Evolutionary conservation across 1,140 invertebrate species (phyloP).

Genomic region (Aethina tumida): DNA sequence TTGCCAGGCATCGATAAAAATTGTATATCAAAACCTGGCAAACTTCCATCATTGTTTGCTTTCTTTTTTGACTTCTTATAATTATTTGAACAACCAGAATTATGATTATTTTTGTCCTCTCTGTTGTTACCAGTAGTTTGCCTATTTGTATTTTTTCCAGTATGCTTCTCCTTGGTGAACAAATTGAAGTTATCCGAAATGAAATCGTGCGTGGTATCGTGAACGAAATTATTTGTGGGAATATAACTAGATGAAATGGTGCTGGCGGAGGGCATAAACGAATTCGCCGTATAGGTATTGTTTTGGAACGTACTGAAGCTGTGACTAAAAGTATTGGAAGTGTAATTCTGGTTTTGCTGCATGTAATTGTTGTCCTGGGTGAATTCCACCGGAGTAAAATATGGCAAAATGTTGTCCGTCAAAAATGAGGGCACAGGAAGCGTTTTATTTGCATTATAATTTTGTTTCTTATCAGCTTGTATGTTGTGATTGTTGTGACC

Average conservation of each 20-base stretch:
- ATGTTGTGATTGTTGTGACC: conserved; percentile 28
- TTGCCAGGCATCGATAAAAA: conserved; percentile 31
- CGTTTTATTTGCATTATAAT: conserved; percentile 16
- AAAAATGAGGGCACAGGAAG: conserved; percentile 22
- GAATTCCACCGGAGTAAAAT: conserved; percentile 28
- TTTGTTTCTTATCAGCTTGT: conserved; percentile 16
- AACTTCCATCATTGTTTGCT: conserved; percentile 15
- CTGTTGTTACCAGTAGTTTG: conserved; percentile 5
- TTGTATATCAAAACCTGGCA: conserved; percentile 31
- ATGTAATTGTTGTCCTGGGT: conserved; percentile 25
- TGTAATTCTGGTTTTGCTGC: conserved; percentile 26
- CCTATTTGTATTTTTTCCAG: conserved; percentile 11
- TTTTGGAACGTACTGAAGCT: conserved; percentile 26
- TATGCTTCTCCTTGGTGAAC: conserved; percentile 13
- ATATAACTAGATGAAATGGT: conserved; percentile 27
- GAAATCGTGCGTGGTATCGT: conserved; percentile 21
- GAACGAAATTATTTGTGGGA: conserved; percentile 24
- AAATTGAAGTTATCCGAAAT: conserved; percentile 16
- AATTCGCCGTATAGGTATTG: conserved; percentile 22
- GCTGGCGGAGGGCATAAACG: conserved; percentile 21
- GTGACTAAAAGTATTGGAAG: conserved; percentile 18
- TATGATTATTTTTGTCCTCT: conserved; percentile 14
- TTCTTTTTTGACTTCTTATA: conserved; percentile 15
- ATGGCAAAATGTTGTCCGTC: conserved; percentile 27
- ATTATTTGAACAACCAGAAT: conserved; percentile 7